Conservation (phyloP, 2,113 vertebrate genomes). For the Puffinus mauretanicus region DNA sequence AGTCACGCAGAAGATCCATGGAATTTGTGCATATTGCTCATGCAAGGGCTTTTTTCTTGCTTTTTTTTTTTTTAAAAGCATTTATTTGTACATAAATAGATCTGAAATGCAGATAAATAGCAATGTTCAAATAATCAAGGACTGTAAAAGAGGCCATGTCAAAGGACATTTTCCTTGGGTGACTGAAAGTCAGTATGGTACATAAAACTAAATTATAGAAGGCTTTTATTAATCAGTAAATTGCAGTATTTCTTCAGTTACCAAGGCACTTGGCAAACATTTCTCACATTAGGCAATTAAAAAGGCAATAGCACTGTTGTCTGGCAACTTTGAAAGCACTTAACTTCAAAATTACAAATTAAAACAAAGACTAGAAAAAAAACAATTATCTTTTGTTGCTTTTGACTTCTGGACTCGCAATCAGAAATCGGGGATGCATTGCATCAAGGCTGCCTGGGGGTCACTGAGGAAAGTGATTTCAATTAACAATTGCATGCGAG, state of each 20-base stretch:
- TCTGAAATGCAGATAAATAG: slow-evolving; percentile 27
- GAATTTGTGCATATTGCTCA: slow-evolving; percentile 41
- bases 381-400: not conserved
- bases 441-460: not conserved
- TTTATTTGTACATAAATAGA: slow-evolving; percentile 25
- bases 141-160: not conserved
- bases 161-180: slow-evolving; percentile 39
- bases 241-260: slow-evolving; percentile 42
- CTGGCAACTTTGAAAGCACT: not conserved
- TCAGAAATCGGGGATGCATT: not conserved
- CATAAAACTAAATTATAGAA: not conserved
- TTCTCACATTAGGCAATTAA: slow-evolving; percentile 24
- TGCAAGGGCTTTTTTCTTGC: not conserved
- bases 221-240: slow-evolving; percentile 44
- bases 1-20: slow-evolving; percentile 52
- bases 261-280: not conserved
- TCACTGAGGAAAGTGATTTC: not conserved
- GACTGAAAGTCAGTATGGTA: not conserved
- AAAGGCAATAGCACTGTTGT: not conserved
- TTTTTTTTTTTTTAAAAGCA: not conserved
- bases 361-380: slow-evolving; percentile 28
- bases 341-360: slow-evolving; percentile 9
- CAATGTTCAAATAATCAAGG: not conserved
- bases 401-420: not conserved
- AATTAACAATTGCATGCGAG: not conserved